A percentile compares a stretch with the other conserved stretches of the same genome.
Evolutionary conservation across 2,797 vertebrate species (phyloP).

Genomic region (Falco cherrug): DNA sequence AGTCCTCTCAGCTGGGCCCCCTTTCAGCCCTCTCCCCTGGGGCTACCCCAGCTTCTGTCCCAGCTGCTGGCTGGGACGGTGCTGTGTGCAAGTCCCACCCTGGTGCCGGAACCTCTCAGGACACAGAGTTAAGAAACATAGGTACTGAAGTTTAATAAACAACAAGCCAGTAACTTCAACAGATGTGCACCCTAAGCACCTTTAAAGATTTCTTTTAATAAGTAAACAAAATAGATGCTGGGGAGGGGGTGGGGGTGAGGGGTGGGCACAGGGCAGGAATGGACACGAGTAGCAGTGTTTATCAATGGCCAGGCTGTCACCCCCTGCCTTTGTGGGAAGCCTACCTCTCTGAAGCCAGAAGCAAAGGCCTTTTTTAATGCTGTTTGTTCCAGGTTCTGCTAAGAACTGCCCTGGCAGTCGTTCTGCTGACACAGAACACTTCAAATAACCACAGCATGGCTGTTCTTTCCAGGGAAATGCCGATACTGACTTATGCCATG

Average conservation of each 20-base stretch:
- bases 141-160: neutral
- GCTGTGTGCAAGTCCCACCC: neutral
- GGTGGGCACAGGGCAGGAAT: neutral
- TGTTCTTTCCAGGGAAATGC: neutral
- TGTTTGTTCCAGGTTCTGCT: neutral
- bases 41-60: neutral
- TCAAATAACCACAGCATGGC: neutral
- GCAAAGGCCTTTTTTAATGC: neutral
- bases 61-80: accelerated
- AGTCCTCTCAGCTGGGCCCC: neutral
- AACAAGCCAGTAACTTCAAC: neutral
- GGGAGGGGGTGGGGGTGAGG: neutral
- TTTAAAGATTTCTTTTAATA: neutral
- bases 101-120: neutral
- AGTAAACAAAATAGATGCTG: neutral
- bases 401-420: neutral
- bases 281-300: neutral
- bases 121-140: accelerated
- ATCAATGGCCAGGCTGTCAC: neutral
- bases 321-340: neutral
- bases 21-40: neutral
- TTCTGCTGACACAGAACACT: neutral
- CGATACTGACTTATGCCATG: neutral
- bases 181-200: neutral
- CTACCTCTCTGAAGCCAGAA: neutral